phyloP scores from a whole-genome alignment of 2,888 invertebrate genomes.

The Nudaria mundana region DNA sequence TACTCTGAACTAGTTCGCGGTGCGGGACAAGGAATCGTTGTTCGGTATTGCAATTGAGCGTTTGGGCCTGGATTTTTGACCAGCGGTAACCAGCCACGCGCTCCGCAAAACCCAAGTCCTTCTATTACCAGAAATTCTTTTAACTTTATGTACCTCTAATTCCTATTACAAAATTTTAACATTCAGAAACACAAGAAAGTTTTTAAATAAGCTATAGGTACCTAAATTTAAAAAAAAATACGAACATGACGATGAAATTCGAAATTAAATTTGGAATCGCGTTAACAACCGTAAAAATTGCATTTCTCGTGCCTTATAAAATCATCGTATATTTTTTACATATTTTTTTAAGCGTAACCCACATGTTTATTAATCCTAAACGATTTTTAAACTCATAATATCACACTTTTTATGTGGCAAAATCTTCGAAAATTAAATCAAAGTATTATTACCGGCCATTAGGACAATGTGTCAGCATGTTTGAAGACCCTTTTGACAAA shows the following conservation, averaged over 20 bases:
- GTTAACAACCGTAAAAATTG: constrained; percentile 10
- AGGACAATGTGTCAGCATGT: constrained; percentile 31
- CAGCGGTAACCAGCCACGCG: too few species aligned
- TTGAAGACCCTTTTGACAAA: constrained; percentile 1
- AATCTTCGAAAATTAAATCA: constrained; percentile 29
- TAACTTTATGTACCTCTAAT: too few species aligned
- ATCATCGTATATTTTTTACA: constrained; percentile 14
- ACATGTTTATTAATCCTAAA: constrained; percentile 21
- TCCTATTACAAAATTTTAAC: background rate
- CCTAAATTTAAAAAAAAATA: background rate
- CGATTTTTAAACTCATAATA: too few species aligned
- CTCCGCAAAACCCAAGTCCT: too few species aligned
- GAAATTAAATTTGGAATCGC: constrained; percentile 11
- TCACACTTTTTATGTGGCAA: too few species aligned
- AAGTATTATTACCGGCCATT: constrained; percentile 17
- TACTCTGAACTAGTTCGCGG: too few species aligned
- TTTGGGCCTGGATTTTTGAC: too few species aligned
- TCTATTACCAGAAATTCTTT: too few species aligned
- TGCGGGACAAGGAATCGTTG: too few species aligned
- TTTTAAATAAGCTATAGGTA: background rate
- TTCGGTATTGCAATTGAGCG: too few species aligned
- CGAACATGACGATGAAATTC: constrained; percentile 1
- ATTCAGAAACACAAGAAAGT: too few species aligned
- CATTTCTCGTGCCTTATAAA: constrained; percentile 20
- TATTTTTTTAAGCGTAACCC: constrained; percentile 1